A percentile compares a stretch with the other conserved stretches of the same genome.
Conservation (phyloP, 2,888 invertebrate genomes). For the Callimorpha dominula region DNA sequence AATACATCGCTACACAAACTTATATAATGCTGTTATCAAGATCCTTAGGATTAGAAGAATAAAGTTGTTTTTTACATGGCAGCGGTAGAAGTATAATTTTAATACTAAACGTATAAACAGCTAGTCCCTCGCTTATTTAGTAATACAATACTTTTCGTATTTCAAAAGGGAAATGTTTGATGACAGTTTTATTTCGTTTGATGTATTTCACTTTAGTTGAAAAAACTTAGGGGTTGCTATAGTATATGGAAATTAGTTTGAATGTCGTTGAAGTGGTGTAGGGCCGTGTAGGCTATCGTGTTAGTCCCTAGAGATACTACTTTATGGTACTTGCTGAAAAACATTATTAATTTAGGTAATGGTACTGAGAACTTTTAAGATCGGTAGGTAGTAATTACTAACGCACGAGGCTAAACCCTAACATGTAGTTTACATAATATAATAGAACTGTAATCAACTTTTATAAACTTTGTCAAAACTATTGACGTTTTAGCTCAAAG, state of each 20-base stretch:
- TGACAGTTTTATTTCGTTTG: conserved; percentile 51
- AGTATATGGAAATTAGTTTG: conserved; percentile 12
- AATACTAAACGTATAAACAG: conserved; percentile 60
- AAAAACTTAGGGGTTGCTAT: conserved; percentile 13
- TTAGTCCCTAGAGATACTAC: too few species aligned
- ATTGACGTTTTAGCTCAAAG: too few species aligned
- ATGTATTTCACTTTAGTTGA: conserved; percentile 36
- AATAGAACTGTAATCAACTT: too few species aligned
- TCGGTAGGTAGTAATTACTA: too few species aligned
- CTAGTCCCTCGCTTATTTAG: conserved; percentile 69
- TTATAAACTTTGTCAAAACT: too few species aligned
- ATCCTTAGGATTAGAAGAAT: not conserved
- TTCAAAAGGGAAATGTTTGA: conserved; percentile 54
- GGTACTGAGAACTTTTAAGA: too few species aligned
- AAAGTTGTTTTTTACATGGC: conserved; percentile 17
- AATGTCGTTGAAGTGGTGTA: conserved; percentile 1
- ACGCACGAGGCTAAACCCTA: too few species aligned
- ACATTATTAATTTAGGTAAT: too few species aligned
- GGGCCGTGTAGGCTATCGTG: too few species aligned
- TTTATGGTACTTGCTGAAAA: too few species aligned
- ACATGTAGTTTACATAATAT: too few species aligned
- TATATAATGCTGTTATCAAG: conserved; percentile 23
- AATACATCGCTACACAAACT: conserved; percentile 46
- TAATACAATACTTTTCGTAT: conserved; percentile 65
- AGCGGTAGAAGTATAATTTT: conserved; percentile 16